Percentiles rank a stretch among this genome's conserved stretches.
phyloP scores from a whole-genome alignment of 2,113 vertebrate species.

The Corvus hawaiiensis region DNA sequence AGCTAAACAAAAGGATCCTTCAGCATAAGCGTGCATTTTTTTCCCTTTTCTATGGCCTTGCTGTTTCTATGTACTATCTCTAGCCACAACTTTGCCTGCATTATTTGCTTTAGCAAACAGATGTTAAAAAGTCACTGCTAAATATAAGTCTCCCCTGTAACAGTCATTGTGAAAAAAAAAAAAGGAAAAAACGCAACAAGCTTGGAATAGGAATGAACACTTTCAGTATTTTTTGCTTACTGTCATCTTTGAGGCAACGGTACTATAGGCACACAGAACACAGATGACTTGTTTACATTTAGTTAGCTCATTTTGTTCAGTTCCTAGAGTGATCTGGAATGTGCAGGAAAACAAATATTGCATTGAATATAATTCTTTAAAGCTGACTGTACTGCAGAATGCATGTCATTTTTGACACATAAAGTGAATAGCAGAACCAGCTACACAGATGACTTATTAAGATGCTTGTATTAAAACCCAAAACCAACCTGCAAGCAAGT shows the following conservation, averaged over 20 bases:
- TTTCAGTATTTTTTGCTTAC: background rate
- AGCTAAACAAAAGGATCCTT: constrained; percentile 74
- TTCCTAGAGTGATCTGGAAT: background rate
- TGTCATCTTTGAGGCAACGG: background rate
- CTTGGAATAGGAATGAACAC: background rate
- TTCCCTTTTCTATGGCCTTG: background rate
- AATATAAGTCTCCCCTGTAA: background rate
- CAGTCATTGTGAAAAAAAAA: background rate
- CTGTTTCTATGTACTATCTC: constrained; percentile 34
- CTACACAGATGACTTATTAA: background rate
- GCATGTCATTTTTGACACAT: background rate
- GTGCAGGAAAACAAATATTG: background rate
- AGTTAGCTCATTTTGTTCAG: background rate
- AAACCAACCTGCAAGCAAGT: background rate
- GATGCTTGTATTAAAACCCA: background rate
- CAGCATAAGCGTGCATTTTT: constrained; percentile 44
- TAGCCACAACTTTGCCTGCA: constrained; percentile 21
- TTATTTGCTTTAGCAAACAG: constrained; percentile 39
- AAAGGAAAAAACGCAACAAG: background rate
- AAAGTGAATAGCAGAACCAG: background rate
- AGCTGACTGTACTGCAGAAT: background rate
- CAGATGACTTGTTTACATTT: background rate
- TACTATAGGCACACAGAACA: background rate
- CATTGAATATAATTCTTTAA: background rate
- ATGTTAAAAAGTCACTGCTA: constrained; percentile 11